Evolutionary conservation across 2,797 vertebrate genomes (phyloP).

Genomic region (Enteromius radiatus): DNA sequence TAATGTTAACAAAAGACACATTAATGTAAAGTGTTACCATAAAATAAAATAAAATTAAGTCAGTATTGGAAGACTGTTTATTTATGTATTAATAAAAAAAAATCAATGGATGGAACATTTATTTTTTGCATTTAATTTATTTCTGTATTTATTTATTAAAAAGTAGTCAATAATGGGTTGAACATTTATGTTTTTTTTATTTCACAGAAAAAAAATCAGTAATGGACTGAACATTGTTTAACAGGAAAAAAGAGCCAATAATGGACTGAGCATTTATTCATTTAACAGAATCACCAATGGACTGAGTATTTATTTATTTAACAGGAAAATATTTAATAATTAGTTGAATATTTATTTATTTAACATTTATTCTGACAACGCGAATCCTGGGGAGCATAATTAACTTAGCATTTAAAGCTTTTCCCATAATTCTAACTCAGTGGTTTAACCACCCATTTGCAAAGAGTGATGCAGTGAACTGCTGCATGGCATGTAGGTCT

Average conservation of each 20-base stretch:
- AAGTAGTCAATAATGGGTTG: background rate
- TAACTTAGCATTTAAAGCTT: background rate
- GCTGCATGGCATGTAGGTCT: constrained; percentile 19
- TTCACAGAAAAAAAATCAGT: background rate
- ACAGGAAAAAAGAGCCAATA: background rate
- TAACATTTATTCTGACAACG: background rate
- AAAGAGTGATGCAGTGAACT: background rate
- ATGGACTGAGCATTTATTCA: background rate
- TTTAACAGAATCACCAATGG: too few species aligned
- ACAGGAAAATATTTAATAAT: background rate
- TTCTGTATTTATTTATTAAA: background rate
- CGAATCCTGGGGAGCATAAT: background rate
- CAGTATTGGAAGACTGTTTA: background rate
- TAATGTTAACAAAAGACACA: too few species aligned
- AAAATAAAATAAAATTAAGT: background rate
- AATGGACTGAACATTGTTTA: background rate
- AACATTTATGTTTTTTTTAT: background rate
- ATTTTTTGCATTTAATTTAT: background rate
- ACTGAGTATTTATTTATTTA: background rate
- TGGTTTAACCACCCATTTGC: background rate
- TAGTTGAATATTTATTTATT: background rate
- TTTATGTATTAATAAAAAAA: background rate
- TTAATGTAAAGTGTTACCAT: background rate
- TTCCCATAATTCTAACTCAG: background rate
- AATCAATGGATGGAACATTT: background rate